Base-by-base conservation (phyloP, 2,113 vertebrate species). In the Grantiella picta region DNA sequence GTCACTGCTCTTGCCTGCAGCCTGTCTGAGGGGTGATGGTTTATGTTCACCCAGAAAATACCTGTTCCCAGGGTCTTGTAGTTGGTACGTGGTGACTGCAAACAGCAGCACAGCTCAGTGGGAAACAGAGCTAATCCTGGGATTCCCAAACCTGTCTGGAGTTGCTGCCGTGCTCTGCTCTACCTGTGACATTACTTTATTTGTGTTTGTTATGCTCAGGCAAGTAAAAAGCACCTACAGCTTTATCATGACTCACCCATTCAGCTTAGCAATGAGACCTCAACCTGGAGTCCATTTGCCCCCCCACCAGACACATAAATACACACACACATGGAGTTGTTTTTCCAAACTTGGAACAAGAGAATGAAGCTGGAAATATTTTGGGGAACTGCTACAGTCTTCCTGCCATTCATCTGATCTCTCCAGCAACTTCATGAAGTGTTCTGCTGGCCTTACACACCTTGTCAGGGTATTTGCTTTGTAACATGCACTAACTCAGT, bases 401-500 rank as follows among this genome's bases (percentile, higher is more conserved):
- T 80, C 60, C 63, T 81, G 40, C 21, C 38, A 54, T n/a, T n/a
- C 73, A 92, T 22, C 10, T 12, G 2, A 12, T 56, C 63, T 69
- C n/a, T 71, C 56, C 40, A 70, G 27, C 12, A 18, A 33, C 16
- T 86, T 63, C 50, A 42, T 11, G 16, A 45, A 81, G 18, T 2
- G 1, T 72, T 80, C 71, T 77, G 29, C 61, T 79, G 49, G 24
- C 63, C 44, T 88, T 35, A 38, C 25, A 64, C 29, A 44, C 31
- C 53, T 42, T 27, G 38, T 20, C 25, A 81, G 60, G 72, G 12
- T 65, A 69, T n/a, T 64, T 61, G 38, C 53, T 82, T 82, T 64
- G 3, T 7, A 47, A 71, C 0, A 0, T 35, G 64, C 69, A 22
- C 40, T n/a, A 52, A 81, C 14, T 73, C 68, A 0, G 0, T 14